Percentiles rank a stretch among this genome's conserved stretches.
Conservation (phyloP, 2,888 invertebrate genomes). For the Trichopria drosophilae region DNA sequence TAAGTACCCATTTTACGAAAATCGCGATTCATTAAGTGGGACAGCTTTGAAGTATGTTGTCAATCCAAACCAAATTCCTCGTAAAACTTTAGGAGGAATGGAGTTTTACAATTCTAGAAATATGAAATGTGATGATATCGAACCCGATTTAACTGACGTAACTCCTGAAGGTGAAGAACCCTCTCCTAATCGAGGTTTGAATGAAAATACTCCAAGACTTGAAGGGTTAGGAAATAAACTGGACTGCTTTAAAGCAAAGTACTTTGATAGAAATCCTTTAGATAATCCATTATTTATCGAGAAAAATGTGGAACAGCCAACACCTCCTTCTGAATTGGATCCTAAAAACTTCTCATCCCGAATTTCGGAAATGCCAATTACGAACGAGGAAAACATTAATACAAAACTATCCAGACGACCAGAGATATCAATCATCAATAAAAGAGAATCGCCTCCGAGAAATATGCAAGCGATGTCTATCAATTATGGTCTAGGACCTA, state of each 20-base stretch:
- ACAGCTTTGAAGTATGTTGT: constrained; percentile 72
- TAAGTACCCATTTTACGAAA: constrained; percentile 72
- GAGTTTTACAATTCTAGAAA: constrained; percentile 72
- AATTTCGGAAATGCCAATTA: constrained; percentile 40
- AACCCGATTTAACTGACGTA: constrained; percentile 46
- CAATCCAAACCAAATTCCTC: constrained; percentile 66
- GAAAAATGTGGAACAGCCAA: constrained; percentile 47
- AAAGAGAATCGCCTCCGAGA: background rate
- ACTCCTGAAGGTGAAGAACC: constrained; percentile 50
- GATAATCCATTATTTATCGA: constrained; percentile 73
- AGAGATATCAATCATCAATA: constrained; percentile 33
- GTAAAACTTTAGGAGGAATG: constrained; percentile 67
- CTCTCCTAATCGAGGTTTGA: constrained; percentile 41
- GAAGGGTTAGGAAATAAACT: constrained; percentile 72
- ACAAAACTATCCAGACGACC: constrained; percentile 45
- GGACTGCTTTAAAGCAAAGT: constrained; percentile 73
- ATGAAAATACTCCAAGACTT: constrained; percentile 59
- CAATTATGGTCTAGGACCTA: background rate
- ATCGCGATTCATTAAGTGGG: constrained; percentile 59
- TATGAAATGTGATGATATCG: constrained; percentile 53
- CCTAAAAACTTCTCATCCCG: constrained; percentile 40
- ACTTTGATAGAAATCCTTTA: constrained; percentile 74
- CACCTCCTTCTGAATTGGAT: constrained; percentile 43
- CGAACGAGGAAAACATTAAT: constrained; percentile 40
- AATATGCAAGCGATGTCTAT: background rate